A percentile compares a stretch with the other conserved stretches of the same genome.
Evolutionary conservation across 53 echinoderm and acorn worm species (phyloP).

Genomic region (Echinarachnius parma): DNA sequence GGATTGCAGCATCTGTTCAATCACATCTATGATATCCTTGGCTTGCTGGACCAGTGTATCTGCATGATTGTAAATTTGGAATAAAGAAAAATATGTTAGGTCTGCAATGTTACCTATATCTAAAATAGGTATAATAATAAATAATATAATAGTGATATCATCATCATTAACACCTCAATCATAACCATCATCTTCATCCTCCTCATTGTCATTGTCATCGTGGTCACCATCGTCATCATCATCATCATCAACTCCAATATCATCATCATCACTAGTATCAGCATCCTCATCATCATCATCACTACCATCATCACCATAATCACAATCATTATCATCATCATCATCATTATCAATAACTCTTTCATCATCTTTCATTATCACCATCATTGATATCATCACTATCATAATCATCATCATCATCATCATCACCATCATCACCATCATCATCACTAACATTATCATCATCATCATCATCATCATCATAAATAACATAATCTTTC

Average conservation of each 20-base stretch:
- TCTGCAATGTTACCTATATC: no score
- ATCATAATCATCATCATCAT: not conserved
- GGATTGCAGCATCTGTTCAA: constrained; percentile 77
- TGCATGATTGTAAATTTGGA: no score
- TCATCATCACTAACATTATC: not conserved
- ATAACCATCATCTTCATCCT: not conserved
- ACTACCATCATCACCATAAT: not conserved
- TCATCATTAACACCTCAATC: not conserved
- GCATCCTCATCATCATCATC: not conserved
- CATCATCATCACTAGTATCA: not conserved
- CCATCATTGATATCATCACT: not conserved
- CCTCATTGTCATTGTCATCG: not conserved
- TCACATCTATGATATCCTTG: constrained; percentile 59
- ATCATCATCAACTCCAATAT: not conserved
- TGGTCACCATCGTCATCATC: not conserved
- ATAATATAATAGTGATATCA: no score
- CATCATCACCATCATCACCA: constrained; percentile 2
- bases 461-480: not conserved
- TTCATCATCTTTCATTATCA: no score
- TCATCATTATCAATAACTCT: not conserved
- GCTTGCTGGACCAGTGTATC: constrained; percentile 59
- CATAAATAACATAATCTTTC: no score
- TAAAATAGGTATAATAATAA: no score
- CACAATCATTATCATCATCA: not conserved
- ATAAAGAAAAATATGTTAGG: no score